Evolutionary conservation across 2,888 invertebrate species (phyloP).

Genomic region (Anthrax anthrax): DNA sequence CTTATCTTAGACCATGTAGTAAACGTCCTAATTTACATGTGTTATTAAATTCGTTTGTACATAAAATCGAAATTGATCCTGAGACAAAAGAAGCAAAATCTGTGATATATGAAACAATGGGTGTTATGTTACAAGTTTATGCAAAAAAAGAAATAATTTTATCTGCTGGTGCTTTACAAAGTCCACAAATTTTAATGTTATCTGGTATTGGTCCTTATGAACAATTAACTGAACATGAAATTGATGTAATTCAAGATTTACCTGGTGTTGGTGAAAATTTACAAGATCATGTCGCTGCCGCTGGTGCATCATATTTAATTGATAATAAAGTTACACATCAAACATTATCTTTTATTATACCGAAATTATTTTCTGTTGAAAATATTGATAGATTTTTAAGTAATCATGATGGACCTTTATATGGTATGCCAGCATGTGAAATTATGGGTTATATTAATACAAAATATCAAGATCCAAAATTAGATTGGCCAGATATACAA

Average conservation of each 20-base stretch:
- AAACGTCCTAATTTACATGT: slow-evolving; percentile 60
- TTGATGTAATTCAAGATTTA: slow-evolving; percentile 44
- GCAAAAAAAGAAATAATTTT: slow-evolving; percentile 68
- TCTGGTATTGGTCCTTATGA: slow-evolving; percentile 63
- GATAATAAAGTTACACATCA: slow-evolving; percentile 43
- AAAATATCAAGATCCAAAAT: slow-evolving; percentile 47
- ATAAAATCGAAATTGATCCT: slow-evolving; percentile 48
- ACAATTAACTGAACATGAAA: slow-evolving; percentile 45
- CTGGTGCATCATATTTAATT: slow-evolving; percentile 59
- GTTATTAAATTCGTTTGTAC: slow-evolving; percentile 50
- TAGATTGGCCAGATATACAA: slow-evolving; percentile 69
- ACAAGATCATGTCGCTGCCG: slow-evolving; percentile 70
- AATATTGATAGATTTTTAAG: slow-evolving; percentile 48
- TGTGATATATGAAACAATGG: slow-evolving; percentile 43
- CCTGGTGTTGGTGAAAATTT: slow-evolving; percentile 69
- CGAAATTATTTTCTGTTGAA: slow-evolving; percentile 44
- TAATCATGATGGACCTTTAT: slow-evolving; percentile 48
- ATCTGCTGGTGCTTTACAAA: slow-evolving; percentile 69
- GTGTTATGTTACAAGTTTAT: slow-evolving; percentile 36
- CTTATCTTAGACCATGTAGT: slow-evolving; percentile 52
- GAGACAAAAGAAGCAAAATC: slow-evolving; percentile 48
- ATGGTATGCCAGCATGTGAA: slow-evolving; percentile 64
- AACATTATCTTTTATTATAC: slow-evolving; percentile 52
- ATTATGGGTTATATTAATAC: slow-evolving; percentile 66
- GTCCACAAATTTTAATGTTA: slow-evolving; percentile 74